Evolutionary conservation across 2,113 vertebrate species (phyloP), one percentile per base, ranked within the genome.

Genomic region (Coregonus clupeaformis): DNA sequence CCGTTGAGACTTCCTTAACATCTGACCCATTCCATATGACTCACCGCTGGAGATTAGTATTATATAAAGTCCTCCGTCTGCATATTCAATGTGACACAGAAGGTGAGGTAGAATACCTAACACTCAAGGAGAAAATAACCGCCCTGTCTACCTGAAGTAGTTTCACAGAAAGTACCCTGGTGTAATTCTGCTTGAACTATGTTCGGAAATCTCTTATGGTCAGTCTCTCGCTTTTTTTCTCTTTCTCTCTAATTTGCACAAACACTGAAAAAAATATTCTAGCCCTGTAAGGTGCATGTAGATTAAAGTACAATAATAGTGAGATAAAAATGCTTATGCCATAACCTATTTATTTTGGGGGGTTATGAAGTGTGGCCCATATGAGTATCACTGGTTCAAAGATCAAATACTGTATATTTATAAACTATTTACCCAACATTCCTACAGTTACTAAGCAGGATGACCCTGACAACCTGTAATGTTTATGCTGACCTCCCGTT

Each of bases 1-100:
- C 76, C 69, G 80, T 86, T 85, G 87, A 86, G 89, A 87, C 91
- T 85, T 78, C 89, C 91, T 90, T 89, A 85, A 85, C 88, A 86
- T 90, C 82, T 84, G 89, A 91, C 89, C 80, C 85, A 83, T 36
- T 42, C 66, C 66, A 11, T 18, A 27, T 68, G 66, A 68, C 32
- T 68, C 66, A 68, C 20, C 9, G 12, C 32, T 13, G 66, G 66
- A 68, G 66, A 45, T 36, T 22, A 20, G 20, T 22, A 1, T 11
- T 5, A 24, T 27, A 14, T 22, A 2, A 22, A 24, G 66, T 66
- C 14, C 24, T 24, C 27, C 6, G 13, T 64, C 62, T 76, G 59
- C 72, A 87, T 87, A 90, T 90, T 47, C 68, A 83, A 90, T 80
- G 88, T 87, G 89, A 86, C 86, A 78, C 80, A 62, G 36, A 91